phyloP scores from a whole-genome alignment of 1,140 invertebrate species.

The Apis laboriosa region DNA sequence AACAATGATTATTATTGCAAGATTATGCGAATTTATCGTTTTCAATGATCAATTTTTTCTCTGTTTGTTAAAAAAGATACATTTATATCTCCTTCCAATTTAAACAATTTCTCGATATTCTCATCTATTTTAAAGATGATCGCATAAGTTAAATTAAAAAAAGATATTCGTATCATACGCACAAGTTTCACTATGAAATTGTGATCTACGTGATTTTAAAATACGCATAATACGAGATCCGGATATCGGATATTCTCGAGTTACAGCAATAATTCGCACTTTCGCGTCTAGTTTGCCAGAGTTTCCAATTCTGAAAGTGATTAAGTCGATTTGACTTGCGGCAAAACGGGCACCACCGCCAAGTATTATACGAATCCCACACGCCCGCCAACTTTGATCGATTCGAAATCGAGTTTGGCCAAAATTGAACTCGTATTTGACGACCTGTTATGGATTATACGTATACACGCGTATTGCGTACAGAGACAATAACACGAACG shows the following conservation, averaged over 20 bases:
- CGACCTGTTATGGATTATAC: not conserved
- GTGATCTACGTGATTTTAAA: not conserved
- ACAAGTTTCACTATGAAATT: not conserved
- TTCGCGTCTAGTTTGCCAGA: not conserved
- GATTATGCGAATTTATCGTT: too few species aligned
- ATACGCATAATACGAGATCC: too few species aligned
- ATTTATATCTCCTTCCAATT: too few species aligned
- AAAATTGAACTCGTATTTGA: not conserved
- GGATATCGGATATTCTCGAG: not conserved
- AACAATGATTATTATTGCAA: too few species aligned
- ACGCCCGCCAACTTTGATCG: not conserved
- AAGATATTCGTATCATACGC: too few species aligned
- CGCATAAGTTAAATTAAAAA: too few species aligned
- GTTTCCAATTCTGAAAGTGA: not conserved
- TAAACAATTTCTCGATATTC: too few species aligned
- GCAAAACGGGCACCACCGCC: not conserved
- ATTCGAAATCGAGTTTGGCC: not conserved
- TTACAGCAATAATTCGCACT: not conserved
- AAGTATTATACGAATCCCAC: not conserved
- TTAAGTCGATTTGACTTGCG: not conserved
- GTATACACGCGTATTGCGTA: too few species aligned
- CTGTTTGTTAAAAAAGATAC: too few species aligned
- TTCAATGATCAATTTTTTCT: too few species aligned
- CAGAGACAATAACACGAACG: too few species aligned
- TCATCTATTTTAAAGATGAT: too few species aligned